These are phyloP conservation scores for Leptoteleia sp. DNA, from an alignment of 1,140 invertebrate species.

Conservation along the genomic window DNA sequence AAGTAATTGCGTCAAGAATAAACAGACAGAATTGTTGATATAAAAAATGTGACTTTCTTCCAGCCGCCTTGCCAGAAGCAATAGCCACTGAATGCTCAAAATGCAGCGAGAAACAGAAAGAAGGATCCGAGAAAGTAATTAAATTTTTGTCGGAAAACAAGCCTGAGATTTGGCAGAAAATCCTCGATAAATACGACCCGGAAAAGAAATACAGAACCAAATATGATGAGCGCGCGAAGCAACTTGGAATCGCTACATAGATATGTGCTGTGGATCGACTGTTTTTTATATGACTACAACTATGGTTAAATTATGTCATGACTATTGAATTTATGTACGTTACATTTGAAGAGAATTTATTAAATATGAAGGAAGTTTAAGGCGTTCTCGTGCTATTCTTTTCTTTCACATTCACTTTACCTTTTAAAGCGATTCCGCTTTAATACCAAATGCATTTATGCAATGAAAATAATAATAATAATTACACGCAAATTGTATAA, in stretches of 20 bases:
- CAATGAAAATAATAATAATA: slow-evolving; percentile 3
- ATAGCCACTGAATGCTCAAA: slow-evolving; percentile 84
- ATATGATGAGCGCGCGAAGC: slow-evolving; percentile 82
- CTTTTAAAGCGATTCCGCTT: not conserved
- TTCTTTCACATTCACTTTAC: not conserved
- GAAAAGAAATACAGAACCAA: slow-evolving; percentile 82
- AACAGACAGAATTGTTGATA: too few species aligned
- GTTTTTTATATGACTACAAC: slow-evolving; percentile 36
- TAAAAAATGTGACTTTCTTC: too few species aligned
- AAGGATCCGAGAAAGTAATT: slow-evolving; percentile 82
- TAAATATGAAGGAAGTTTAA: slow-evolving; percentile 48
- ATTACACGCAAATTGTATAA: not conserved
- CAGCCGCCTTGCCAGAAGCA: slow-evolving; percentile 84
- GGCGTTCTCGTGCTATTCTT: slow-evolving; percentile 21
- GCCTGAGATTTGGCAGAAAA: slow-evolving; percentile 81
- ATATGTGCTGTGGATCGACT: slow-evolving; percentile 29
- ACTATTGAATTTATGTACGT: slow-evolving; percentile 46
- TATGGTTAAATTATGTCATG: slow-evolving; percentile 37
- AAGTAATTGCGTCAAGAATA: too few species aligned
- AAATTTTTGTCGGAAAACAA: slow-evolving; percentile 82
- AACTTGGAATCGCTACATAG: slow-evolving; percentile 68
- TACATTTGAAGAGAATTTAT: slow-evolving; percentile 58
- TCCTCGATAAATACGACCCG: slow-evolving; percentile 84
- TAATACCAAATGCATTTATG: slow-evolving; percentile 2
- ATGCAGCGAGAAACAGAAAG: slow-evolving; percentile 83